A percentile compares a stretch with the other conserved stretches of the same genome.
phyloP scores from a whole-genome alignment of 2,113 vertebrate species.

The Istiophorus platypterus region DNA sequence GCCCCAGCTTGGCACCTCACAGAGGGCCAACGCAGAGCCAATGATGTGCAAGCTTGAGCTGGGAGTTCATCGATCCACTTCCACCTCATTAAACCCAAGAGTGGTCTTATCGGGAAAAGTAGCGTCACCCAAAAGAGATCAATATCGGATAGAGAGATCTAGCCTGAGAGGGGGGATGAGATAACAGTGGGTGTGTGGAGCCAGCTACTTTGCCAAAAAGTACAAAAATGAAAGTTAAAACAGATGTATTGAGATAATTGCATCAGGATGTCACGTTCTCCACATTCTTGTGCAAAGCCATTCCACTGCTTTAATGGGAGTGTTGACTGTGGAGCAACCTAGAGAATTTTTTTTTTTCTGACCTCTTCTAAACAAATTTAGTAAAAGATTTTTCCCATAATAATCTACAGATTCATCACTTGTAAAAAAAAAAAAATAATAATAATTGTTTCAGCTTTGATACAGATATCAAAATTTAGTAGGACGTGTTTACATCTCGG shows the following conservation, averaged over 20 bases:
- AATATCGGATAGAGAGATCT: conserved; percentile 74
- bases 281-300: conserved; percentile 30
- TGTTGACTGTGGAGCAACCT: not conserved
- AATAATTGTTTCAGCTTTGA: not conserved
- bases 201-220: conserved; percentile 14
- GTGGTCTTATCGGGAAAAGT: conserved; percentile 68
- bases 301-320: conserved; percentile 13
- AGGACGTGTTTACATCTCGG: conserved; percentile 1
- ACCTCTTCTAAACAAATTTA: not conserved
- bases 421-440: not conserved
- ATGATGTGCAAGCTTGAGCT: conserved; percentile 40
- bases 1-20: conserved; percentile 44
- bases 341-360: not conserved
- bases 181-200: conserved; percentile 44
- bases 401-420: not conserved
- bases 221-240: conserved; percentile 46
- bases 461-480: not conserved
- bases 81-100: conserved; percentile 80
- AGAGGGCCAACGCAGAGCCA: conserved; percentile 42
- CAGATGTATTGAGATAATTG: conserved; percentile 26
- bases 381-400: not conserved
- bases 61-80: conserved; percentile 75
- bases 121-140: conserved; percentile 75
- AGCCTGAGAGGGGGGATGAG: conserved; percentile 39
- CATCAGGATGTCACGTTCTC: conserved; percentile 15